These are phyloP conservation scores for Bombylius discolor DNA, from an alignment of 2,888 invertebrate genomes.

Conservation along the genomic window DNA sequence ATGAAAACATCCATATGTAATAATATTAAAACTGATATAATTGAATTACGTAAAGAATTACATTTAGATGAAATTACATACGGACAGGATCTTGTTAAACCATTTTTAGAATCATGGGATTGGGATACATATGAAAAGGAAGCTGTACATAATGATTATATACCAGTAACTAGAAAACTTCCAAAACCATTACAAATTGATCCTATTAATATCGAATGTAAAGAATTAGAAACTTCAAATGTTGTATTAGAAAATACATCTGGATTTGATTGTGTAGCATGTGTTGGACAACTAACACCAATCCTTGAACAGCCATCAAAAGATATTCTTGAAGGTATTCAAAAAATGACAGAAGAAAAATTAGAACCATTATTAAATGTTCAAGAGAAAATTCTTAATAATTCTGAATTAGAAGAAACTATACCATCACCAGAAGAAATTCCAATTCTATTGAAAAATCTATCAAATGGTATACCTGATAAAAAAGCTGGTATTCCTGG, in stretches of 20 bases:
- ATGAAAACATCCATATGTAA: slow-evolving; percentile 25
- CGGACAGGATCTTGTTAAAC: slow-evolving; percentile 41
- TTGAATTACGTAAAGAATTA: slow-evolving; percentile 33
- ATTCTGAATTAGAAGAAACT: slow-evolving; percentile 18
- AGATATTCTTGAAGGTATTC: slow-evolving; percentile 23
- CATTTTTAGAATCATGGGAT: slow-evolving; percentile 49
- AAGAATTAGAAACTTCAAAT: slow-evolving; percentile 40
- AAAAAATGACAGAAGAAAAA: slow-evolving; percentile 41
- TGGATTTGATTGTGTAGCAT: slow-evolving; percentile 47
- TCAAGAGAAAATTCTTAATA: slow-evolving; percentile 42
- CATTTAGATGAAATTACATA: slow-evolving; percentile 34
- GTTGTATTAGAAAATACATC: slow-evolving; percentile 42
- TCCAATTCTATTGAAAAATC: slow-evolving; percentile 47
- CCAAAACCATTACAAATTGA: slow-evolving; percentile 40
- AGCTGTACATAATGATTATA: slow-evolving; percentile 38
- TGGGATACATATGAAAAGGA: slow-evolving; percentile 52
- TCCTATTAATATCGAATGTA: slow-evolving; percentile 22
- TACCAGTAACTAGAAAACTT: slow-evolving; percentile 37
- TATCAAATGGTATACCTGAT: slow-evolving; percentile 43
- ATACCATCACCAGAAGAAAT: slow-evolving; percentile 52
- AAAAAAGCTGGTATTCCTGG: slow-evolving; percentile 46
- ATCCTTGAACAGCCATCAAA: slow-evolving; percentile 39
- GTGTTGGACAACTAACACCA: slow-evolving; percentile 47
- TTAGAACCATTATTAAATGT: slow-evolving; percentile 41
- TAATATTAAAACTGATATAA: slow-evolving; percentile 24